These are phyloP conservation scores for Nudaria mundana DNA, from an alignment of 2,888 invertebrate genomes.

Conservation along the genomic window DNA sequence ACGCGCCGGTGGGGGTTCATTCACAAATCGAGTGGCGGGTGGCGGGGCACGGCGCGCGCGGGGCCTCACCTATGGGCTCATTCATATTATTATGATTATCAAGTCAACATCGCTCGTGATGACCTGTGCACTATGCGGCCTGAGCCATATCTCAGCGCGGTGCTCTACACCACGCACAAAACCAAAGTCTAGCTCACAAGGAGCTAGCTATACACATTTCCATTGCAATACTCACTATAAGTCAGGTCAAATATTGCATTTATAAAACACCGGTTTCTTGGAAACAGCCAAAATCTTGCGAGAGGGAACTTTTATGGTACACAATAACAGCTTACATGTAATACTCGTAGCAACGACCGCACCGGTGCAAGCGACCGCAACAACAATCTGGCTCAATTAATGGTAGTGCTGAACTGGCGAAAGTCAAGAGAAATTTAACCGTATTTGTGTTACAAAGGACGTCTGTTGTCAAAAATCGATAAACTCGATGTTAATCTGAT, in stretches of 20 bases:
- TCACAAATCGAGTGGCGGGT: slow-evolving; percentile 74
- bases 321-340: no score
- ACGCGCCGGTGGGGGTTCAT: slow-evolving; percentile 77
- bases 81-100: slow-evolving; percentile 63
- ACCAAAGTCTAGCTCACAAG: slow-evolving; percentile 15
- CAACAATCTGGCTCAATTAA: slow-evolving; percentile 47
- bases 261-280: slow-evolving; percentile 29
- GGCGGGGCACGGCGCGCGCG: slow-evolving; percentile 45
- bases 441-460: slow-evolving; percentile 25
- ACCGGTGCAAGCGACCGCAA: slow-evolving; percentile 32
- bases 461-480: no score
- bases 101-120: slow-evolving; percentile 28
- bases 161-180: slow-evolving; percentile 31
- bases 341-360: slow-evolving; percentile 38
- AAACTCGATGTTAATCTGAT: no score
- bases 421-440: slow-evolving; percentile 56
- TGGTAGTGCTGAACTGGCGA: slow-evolving; percentile 45
- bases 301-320: not conserved
- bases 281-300: slow-evolving; percentile 21
- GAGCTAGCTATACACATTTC: slow-evolving; percentile 24
- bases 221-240: slow-evolving; percentile 30
- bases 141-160: slow-evolving; percentile 26
- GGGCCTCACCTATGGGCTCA: slow-evolving; percentile 55
- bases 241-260: slow-evolving; percentile 37
- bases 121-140: no score